Conservation (phyloP, 2,797 vertebrate species). For the Parotocinclus haroldoi region DNA sequence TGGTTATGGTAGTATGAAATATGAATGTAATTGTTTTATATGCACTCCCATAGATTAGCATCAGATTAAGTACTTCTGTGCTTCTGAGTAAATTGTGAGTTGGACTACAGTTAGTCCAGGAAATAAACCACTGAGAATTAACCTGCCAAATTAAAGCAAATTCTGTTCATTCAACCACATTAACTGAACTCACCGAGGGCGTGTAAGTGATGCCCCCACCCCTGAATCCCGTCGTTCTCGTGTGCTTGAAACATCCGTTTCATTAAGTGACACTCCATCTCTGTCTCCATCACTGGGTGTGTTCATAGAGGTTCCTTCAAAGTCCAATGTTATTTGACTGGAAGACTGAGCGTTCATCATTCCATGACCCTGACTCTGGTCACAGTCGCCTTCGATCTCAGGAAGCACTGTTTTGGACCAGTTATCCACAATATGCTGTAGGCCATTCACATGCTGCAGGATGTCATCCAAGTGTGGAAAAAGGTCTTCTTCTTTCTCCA, state of each 20-base stretch:
- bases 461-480: constrained; percentile 92
- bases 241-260: constrained; percentile 77
- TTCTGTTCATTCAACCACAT: no score
- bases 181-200: constrained; percentile 83
- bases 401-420: constrained; percentile 88
- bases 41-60: no score
- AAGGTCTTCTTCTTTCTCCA: constrained; percentile 85
- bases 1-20: no score
- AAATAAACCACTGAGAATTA: no score
- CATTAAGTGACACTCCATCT: constrained; percentile 83
- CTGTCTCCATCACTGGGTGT: constrained; percentile 82
- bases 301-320: constrained; percentile 85
- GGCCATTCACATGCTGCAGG: constrained; percentile 87
- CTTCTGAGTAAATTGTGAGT: no score
- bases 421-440: constrained; percentile 88
- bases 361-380: not conserved
- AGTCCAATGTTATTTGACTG: constrained; percentile 84
- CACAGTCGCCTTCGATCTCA: constrained; percentile 63
- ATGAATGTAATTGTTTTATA: no score
- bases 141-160: no score
- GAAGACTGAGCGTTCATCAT: constrained; percentile 66
- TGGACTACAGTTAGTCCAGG: no score
- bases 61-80: no score
- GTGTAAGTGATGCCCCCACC: constrained; percentile 91
- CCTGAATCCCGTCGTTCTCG: constrained; percentile 93